Conservation (phyloP, 2,888 invertebrate species). For the Agonopterix arenella region DNA sequence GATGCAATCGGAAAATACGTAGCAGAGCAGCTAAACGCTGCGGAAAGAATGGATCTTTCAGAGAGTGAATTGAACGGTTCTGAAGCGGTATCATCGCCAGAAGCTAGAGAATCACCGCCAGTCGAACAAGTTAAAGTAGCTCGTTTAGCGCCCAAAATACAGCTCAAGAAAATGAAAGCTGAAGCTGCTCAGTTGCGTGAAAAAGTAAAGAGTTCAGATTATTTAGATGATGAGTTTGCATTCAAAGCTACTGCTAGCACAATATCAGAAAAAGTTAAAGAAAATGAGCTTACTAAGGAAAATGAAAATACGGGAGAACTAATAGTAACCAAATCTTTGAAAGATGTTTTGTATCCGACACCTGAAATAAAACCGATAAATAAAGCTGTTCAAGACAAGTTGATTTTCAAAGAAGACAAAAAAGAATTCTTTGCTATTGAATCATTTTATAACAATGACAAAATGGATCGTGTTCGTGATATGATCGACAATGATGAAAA, state of each 20-base stretch:
- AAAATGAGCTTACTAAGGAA: slow-evolving; percentile 14
- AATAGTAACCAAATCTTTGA: slow-evolving; percentile 13
- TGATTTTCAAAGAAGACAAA: slow-evolving; percentile 1
- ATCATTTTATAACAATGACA: too few relatives aligned
- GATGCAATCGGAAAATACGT: slow-evolving; percentile 74
- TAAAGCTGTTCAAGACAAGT: slow-evolving; percentile 19
- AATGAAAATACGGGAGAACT: slow-evolving; percentile 8
- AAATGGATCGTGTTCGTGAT: too few relatives aligned
- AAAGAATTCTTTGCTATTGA: not conserved
- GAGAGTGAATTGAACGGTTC: slow-evolving; percentile 61
- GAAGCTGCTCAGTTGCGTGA: slow-evolving; percentile 57
- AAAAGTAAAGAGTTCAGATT: slow-evolving; percentile 29
- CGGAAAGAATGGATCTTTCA: slow-evolving; percentile 58
- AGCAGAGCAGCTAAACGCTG: slow-evolving; percentile 66
- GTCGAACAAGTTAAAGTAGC: slow-evolving; percentile 75
- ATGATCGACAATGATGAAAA: too few relatives aligned
- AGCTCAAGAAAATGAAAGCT: slow-evolving; percentile 70
- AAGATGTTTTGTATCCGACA: slow-evolving; percentile 47
- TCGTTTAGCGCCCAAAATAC: slow-evolving; percentile 71
- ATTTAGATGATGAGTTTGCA: slow-evolving; percentile 13
- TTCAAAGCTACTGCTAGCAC: slow-evolving; percentile 11
- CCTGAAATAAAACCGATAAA: slow-evolving; percentile 49
- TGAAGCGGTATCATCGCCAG: slow-evolving; percentile 52
- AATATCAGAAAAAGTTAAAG: slow-evolving; percentile 11
- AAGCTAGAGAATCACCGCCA: slow-evolving; percentile 57